Evolutionary conservation across 2,797 vertebrate genomes (phyloP).

Genomic region (Perodicticus potto): DNA sequence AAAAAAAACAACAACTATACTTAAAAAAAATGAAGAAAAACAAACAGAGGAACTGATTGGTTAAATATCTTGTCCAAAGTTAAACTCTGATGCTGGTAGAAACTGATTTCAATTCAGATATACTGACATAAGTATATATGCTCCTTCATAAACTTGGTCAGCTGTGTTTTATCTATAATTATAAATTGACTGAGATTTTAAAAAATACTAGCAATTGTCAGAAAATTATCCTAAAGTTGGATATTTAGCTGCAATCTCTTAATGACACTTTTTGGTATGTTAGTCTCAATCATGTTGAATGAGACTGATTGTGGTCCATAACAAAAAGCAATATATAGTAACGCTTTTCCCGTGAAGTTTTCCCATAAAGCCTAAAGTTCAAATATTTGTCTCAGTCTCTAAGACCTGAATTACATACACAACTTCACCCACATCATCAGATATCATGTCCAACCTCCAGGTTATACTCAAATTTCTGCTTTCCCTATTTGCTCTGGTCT

Average conservation of each 20-base stretch:
- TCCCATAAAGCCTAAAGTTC: background rate
- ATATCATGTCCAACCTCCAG: background rate
- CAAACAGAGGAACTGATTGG: background rate
- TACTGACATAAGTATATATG: background rate
- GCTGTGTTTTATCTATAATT: background rate
- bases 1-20: no score
- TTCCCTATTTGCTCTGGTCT: background rate
- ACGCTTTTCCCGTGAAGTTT: background rate
- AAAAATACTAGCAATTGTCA: background rate
- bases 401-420: background rate
- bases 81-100: background rate
- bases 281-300: background rate
- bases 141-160: background rate
- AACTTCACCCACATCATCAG: background rate
- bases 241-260: background rate
- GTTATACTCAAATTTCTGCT: background rate
- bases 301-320: background rate
- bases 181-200: background rate
- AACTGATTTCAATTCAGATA: background rate
- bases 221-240: background rate
- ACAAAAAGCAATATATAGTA: background rate
- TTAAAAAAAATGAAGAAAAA: background rate
- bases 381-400: background rate
- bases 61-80: slow-evolving; percentile 19
- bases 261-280: background rate